phyloP scores from a whole-genome alignment of 2,797 vertebrate species.

The Sebastes taczanowskii region DNA sequence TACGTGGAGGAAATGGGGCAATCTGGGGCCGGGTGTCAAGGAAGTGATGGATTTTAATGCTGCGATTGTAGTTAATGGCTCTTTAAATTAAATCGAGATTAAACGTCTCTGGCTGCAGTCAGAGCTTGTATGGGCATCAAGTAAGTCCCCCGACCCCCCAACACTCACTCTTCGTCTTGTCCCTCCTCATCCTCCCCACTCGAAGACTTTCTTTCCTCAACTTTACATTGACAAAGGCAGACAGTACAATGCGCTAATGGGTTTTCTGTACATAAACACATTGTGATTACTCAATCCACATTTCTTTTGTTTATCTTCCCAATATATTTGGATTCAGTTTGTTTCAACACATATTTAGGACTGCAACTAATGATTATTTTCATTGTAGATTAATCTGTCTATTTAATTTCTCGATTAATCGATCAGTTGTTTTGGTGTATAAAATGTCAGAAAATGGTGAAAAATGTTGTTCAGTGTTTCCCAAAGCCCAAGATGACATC shows the following conservation, averaged over 20 bases:
- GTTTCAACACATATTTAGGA: not conserved
- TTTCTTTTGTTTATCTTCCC: not conserved
- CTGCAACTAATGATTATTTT: too few relatives aligned
- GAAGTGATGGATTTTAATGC: constrained; percentile 84
- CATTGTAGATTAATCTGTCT: too few relatives aligned
- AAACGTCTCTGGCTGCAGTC: constrained; percentile 75
- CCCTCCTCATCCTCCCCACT: constrained; percentile 51
- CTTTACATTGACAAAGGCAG: constrained; percentile 37
- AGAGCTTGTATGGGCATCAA: constrained; percentile 49
- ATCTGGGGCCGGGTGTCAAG: constrained; percentile 80
- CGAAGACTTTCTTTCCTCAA: constrained; percentile 51
- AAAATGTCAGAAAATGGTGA: too few relatives aligned
- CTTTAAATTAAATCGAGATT: constrained; percentile 85
- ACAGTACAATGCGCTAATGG: not conserved
- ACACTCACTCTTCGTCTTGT: constrained; percentile 47
- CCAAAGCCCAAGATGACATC: too few relatives aligned
- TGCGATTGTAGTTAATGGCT: constrained; percentile 85
- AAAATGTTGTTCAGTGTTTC: too few relatives aligned
- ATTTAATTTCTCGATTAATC: accelerated
- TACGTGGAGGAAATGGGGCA: constrained; percentile 79
- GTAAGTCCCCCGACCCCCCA: not conserved
- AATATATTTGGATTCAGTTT: constrained; percentile 13
- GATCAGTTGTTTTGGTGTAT: too few relatives aligned
- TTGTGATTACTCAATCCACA: not conserved
- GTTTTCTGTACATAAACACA: not conserved